Base-by-base conservation (phyloP, 2,888 invertebrate species). In the Agrochola circellaris region DNA sequence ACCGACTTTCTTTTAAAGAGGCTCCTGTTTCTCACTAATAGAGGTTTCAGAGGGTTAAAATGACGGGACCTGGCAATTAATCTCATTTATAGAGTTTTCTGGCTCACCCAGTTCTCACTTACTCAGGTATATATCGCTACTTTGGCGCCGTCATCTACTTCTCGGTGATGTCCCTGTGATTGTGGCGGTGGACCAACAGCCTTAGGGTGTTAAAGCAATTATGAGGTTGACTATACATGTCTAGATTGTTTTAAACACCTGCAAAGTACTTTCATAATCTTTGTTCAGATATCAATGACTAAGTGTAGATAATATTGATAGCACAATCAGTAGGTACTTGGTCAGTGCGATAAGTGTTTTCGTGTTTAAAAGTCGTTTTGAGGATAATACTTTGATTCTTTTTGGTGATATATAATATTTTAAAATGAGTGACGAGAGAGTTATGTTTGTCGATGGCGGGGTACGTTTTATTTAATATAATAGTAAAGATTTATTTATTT, bases 401-500 rank as follows among this genome's bases (percentile, higher is more conserved):
- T 30, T 65, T 73, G 7, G 34, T 58, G 9, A 15, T 51, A 42
- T 23, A 7, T 34, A 20, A 3, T 45, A 45, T 23, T 13, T 61
- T 20, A 76, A 56, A 58, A 79, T 79, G 79, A 51, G 56, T 6
- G 79, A 79, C 6, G 82, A 82, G 1, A 45, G 82, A 20, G 38
- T 67, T 0, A 23, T 11, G 0, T 42, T 48, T n/a, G 75, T 75
- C 0, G 82, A 67, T 15, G 79, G 66, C 0, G 82, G 54, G 0
- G 79, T 79, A 51, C 6, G 79, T 79, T 48, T 2, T 26, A 5
- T 71, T 71, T 26, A 13, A 26, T 69, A 23, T 23, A 26, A 20
- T 13, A 9, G 15, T 30, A 15, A 54, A 26, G 26, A n/a, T 15
- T 45, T 15, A 45, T 45, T 15, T 45, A 45, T 45, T 45, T 45